A percentile compares a stretch with the other conserved stretches of the same genome.
Conservation (phyloP, 2,888 invertebrate species). For the Melipona bicolor region DNA sequence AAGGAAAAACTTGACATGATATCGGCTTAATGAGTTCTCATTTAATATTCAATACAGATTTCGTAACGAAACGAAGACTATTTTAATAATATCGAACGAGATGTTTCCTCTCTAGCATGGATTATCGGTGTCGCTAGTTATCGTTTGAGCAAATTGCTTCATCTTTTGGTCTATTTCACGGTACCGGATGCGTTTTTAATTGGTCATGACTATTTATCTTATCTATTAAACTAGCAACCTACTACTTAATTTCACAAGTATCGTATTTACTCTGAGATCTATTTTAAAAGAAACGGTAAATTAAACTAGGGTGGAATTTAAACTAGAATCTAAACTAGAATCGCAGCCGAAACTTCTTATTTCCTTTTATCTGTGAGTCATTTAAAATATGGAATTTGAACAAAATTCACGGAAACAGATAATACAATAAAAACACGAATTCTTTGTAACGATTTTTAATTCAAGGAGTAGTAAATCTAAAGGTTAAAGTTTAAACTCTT, state of each 20-base stretch:
- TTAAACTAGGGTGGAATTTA: not conserved
- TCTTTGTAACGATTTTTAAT: not conserved
- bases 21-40: not conserved
- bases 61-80: not conserved
- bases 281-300: not conserved
- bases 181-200: not conserved
- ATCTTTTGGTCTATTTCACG: not conserved
- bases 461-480: too few relatives aligned
- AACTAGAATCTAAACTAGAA: not conserved
- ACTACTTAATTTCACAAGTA: not conserved
- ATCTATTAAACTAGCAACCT: not conserved
- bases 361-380: not conserved
- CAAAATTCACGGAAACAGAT: not conserved
- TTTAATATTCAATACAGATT: conserved; percentile 33
- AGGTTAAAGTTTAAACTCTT: too few relatives aligned
- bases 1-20: conserved; percentile 30
- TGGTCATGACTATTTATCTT: not conserved
- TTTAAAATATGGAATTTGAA: not conserved
- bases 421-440: not conserved
- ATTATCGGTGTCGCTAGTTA: conserved; percentile 17
- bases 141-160: conserved; percentile 12
- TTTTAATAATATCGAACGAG: not conserved
- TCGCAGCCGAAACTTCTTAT: not conserved
- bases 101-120: not conserved
- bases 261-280: not conserved